Evolutionary conservation across 2,888 invertebrate genomes (phyloP), one percentile per base, ranked within the genome.

Genomic region (Camponotus fellah): DNA sequence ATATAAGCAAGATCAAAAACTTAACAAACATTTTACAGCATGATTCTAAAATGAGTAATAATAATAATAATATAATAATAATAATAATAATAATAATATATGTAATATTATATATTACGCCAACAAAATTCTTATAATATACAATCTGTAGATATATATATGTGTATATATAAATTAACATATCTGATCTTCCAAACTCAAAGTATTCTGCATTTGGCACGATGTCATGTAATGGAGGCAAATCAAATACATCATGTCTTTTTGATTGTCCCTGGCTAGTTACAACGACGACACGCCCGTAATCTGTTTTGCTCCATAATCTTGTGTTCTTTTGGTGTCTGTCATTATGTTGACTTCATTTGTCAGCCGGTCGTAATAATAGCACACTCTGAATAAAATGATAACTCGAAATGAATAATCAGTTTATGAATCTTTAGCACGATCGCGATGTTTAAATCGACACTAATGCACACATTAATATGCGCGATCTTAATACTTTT

Each of bases 1-100:
- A 66, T 77, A 92, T 93, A 94, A 95, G 94, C 94, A 94, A 94
- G 93, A 93, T 94, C 94, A 94, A 94, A 94, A 95, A 95, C 94
- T 94, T 94, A 95, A 95, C 95, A 95, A 95, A 94, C 94, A 93
- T 94, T 94, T 94, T 94, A 95, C 94, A 94, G 90, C 91, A 89
- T 91, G 88, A 91, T 91, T 90, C 89, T 90, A 91, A 92, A 91
- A 92, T 91, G 88, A 89, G 81, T 91, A 88, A 90, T 91, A 91
- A 91, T 91, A 88, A 89, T 88, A 91, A 88, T 86, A 86, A 86
- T 86, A 86, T 88, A 86, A 87, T 83, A 83, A 80, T 85, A 72
- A 26, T 26, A 26, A 26, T 87, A 87, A 85, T 85, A 84, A 85
- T 88, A 83, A 87, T 90, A 91, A 88, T 89, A 49, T n/a, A 49